Conservation (phyloP, 2,888 invertebrate species). For the Harpalus rubripes region DNA sequence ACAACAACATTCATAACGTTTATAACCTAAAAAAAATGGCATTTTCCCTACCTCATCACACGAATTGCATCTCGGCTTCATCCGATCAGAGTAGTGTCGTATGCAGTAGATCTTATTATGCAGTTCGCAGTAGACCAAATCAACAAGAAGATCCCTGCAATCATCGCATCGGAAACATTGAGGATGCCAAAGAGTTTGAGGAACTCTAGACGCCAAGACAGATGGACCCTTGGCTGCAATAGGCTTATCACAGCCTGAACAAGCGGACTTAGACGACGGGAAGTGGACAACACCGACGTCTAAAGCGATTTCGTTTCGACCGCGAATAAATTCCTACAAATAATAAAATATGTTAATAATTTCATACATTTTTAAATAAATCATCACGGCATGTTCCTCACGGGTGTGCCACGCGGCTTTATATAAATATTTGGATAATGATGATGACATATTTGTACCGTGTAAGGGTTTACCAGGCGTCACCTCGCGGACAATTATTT, state of each 20-base stretch:
- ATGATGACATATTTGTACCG: too few relatives aligned
- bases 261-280: constrained; percentile 79
- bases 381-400: too few relatives aligned
- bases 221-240: constrained; percentile 90
- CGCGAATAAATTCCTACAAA: constrained; percentile 91
- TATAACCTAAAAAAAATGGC: neutral
- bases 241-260: constrained; percentile 89
- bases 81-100: constrained; percentile 96
- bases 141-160: constrained; percentile 95
- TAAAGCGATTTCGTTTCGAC: constrained; percentile 96
- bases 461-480: too few relatives aligned
- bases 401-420: too few relatives aligned
- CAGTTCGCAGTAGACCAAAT: constrained; percentile 96
- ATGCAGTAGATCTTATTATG: constrained; percentile 94
- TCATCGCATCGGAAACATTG: constrained; percentile 94
- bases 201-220: constrained; percentile 78
- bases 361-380: too few relatives aligned
- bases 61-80: constrained; percentile 96
- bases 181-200: constrained; percentile 89
- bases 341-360: neutral
- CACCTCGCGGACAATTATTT: too few relatives aligned
- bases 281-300: constrained; percentile 87
- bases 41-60: constrained; percentile 95
- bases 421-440: too few relatives aligned
- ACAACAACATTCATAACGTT: too few relatives aligned